A percentile compares a stretch with the other conserved stretches of the same genome.
These are phyloP conservation scores for Trissolcus basalis DNA, from an alignment of 1,140 invertebrate genomes.

Conservation along the genomic window DNA sequence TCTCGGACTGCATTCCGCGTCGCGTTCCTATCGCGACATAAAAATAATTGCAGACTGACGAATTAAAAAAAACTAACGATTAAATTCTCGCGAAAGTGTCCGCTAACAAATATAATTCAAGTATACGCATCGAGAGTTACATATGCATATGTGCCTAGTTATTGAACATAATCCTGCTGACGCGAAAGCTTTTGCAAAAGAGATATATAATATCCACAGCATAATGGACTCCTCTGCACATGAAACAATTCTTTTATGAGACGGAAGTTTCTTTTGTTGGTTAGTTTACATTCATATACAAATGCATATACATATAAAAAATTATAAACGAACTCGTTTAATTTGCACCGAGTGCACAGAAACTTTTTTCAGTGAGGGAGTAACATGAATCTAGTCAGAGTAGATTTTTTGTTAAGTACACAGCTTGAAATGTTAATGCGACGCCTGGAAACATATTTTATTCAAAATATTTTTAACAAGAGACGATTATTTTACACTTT, in stretches of 20 bases:
- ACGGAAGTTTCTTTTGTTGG: constrained; percentile 56
- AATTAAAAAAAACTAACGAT: no score
- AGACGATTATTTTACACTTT: constrained; percentile 53
- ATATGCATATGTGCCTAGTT: constrained; percentile 24
- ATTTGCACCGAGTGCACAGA: constrained; percentile 50
- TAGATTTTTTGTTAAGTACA: constrained; percentile 50
- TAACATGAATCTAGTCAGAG: constrained; percentile 40
- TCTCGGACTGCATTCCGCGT: no score
- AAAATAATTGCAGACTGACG: no score
- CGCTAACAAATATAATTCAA: background rate
- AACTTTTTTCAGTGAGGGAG: constrained; percentile 47
- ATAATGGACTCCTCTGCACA: constrained; percentile 53
- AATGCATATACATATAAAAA: constrained; percentile 39
- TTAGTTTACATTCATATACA: constrained; percentile 49
- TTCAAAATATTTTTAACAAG: constrained; percentile 52
- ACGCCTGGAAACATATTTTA: constrained; percentile 50
- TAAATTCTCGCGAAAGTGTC: no score
- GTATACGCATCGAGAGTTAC: constrained; percentile 8
- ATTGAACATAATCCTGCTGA: constrained; percentile 47
- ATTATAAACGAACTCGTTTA: constrained; percentile 58
- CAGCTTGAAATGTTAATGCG: constrained; percentile 56
- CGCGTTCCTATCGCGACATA: no score
- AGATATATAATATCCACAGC: constrained; percentile 46
- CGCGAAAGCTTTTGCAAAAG: constrained; percentile 45
- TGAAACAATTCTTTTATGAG: constrained; percentile 59